Evolutionary conservation across 2,888 invertebrate species (phyloP).

Genomic region (Heliconius ismenius): DNA sequence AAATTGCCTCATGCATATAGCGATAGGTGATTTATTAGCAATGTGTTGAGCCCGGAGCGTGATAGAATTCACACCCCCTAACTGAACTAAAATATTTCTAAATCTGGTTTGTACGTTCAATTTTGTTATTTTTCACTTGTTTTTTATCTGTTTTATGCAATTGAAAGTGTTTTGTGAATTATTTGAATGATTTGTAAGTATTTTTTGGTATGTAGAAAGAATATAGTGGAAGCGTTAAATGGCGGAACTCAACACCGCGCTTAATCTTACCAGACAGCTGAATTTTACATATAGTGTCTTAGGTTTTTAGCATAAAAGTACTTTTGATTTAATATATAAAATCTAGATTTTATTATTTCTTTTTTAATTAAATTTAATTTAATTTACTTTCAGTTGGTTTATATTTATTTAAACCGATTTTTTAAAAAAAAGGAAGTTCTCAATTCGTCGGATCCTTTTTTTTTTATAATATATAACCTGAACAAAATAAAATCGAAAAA

Average conservation of each 20-base stretch:
- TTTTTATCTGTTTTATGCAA: slow-evolving; percentile 8
- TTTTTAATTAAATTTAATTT: too few relatives aligned
- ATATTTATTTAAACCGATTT: too few relatives aligned
- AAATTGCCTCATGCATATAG: slow-evolving; percentile 68
- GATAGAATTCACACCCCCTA: slow-evolving; percentile 36
- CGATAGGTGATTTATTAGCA: slow-evolving; percentile 80
- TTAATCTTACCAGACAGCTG: not conserved
- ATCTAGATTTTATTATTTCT: too few relatives aligned
- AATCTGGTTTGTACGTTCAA: slow-evolving; percentile 7
- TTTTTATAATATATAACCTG: too few relatives aligned
- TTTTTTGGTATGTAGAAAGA: not conserved
- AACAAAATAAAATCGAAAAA: not conserved
- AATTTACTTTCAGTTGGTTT: too few relatives aligned
- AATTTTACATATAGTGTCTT: not conserved
- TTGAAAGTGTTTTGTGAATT: not conserved
- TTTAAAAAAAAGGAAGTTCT: too few relatives aligned
- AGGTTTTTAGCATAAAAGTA: too few relatives aligned
- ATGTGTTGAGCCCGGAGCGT: slow-evolving; percentile 61
- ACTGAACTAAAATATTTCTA: slow-evolving; percentile 22
- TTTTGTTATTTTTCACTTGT: not conserved
- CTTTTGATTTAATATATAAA: too few relatives aligned
- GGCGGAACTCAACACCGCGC: not conserved
- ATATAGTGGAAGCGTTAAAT: not conserved
- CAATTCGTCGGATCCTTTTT: too few relatives aligned
- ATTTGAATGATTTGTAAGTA: not conserved